Percentiles rank a stretch among this genome's conserved stretches.
These are phyloP conservation scores for Cantharis nigra DNA, from an alignment of 2,888 invertebrate genomes.

Conservation along the genomic window DNA sequence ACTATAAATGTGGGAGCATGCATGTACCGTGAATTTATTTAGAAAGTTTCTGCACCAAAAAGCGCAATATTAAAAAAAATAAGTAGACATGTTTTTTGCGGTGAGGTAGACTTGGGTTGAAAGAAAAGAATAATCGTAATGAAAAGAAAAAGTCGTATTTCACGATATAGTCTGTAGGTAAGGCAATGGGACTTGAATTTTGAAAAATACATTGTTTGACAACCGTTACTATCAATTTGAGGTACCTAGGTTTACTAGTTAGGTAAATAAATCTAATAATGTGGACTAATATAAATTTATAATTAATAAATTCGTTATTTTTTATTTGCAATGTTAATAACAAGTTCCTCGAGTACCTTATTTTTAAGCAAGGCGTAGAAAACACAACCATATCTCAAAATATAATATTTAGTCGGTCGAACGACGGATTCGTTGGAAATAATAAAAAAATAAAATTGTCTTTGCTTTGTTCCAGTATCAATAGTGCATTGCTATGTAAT, in stretches of 20 bases:
- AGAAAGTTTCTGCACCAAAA: too few relatives aligned
- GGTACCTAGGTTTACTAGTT: not conserved
- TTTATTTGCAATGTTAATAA: not conserved
- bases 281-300: not conserved
- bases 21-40: too few relatives aligned
- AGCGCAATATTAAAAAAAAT: too few relatives aligned
- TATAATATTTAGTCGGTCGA: not conserved
- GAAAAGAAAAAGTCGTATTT: not conserved
- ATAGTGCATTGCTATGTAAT: not conserved
- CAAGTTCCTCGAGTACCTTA: not conserved
- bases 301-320: slow-evolving; percentile 3
- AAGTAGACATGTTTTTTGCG: too few relatives aligned
- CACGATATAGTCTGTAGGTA: not conserved
- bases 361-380: not conserved
- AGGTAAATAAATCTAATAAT: not conserved
- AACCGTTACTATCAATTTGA: not conserved
- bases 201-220: not conserved
- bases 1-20: too few relatives aligned
- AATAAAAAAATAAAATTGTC: not conserved
- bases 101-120: too few relatives aligned
- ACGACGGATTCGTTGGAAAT: not conserved
- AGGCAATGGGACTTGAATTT: not conserved
- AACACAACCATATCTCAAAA: slow-evolving; percentile 3
- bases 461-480: not conserved
- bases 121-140: too few relatives aligned